These are phyloP conservation scores for Centruroides vittatus DNA, from an alignment of 1,140 invertebrate species.

Conservation along the genomic window DNA sequence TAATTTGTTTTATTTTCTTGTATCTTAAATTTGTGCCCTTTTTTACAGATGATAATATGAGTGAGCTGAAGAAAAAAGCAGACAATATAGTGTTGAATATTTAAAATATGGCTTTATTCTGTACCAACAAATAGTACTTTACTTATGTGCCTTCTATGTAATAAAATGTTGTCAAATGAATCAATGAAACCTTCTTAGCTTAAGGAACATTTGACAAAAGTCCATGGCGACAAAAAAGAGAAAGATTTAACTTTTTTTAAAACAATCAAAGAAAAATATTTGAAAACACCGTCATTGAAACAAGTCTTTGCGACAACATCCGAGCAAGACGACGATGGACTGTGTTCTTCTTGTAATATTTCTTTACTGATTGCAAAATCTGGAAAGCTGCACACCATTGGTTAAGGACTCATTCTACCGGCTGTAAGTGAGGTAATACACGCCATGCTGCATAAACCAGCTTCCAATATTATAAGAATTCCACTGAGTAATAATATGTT, in stretches of 20 bases:
- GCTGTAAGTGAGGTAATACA: constrained; percentile 6
- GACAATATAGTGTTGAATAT: no score
- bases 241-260: constrained; percentile 8
- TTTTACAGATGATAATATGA: no score
- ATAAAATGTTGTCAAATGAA: constrained; percentile 7
- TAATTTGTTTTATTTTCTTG: no score
- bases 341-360: constrained; percentile 15
- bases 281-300: neutral
- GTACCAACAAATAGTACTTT: constrained; percentile 2
- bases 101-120: no score
- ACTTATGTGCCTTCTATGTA: constrained; percentile 9
- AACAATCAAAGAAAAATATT: constrained; percentile 4
- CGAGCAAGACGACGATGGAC: constrained; percentile 9
- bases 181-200: constrained; percentile 8
- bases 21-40: no score
- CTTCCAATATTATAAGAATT: no score
- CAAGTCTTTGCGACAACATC: neutral
- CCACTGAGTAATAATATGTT: no score
- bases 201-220: constrained; percentile 4
- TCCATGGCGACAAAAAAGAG: constrained; percentile 1
- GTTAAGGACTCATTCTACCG: constrained; percentile 12
- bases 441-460: constrained; percentile 7
- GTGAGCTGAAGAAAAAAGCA: no score
- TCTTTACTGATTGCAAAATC: constrained; percentile 15
- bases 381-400: constrained; percentile 12